A percentile compares a stretch with the other conserved stretches of the same genome.
phyloP scores from a whole-genome alignment of 2,113 vertebrate genomes.

The Nymphicus hollandicus region DNA sequence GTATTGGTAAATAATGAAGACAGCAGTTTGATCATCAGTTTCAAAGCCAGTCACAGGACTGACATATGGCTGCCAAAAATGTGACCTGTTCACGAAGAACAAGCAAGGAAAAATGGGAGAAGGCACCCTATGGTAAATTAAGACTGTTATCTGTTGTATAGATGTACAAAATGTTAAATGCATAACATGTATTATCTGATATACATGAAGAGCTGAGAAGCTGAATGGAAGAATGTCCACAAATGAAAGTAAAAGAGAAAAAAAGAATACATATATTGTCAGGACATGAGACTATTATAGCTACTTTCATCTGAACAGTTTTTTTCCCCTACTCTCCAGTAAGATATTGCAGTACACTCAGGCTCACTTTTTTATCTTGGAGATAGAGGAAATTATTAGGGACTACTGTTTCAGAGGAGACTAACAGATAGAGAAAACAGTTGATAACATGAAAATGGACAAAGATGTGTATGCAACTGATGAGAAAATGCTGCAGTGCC shows the following conservation, averaged over 20 bases:
- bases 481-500: not conserved
- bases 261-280: not conserved
- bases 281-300: not conserved
- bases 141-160: not conserved
- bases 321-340: not conserved
- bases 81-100: not conserved
- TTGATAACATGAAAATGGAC: not conserved
- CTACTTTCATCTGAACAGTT: not conserved
- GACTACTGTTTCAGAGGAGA: not conserved
- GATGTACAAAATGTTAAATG: not conserved
- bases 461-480: not conserved
- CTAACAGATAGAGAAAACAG: not conserved
- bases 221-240: not conserved
- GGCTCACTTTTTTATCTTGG: not conserved
- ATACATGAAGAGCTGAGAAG: not conserved
- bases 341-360: not conserved
- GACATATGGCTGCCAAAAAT: not conserved
- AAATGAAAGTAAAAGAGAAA: not conserved
- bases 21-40: not conserved
- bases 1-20: not conserved
- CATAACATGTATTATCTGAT: not conserved
- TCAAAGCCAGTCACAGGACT: not conserved
- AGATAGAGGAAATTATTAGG: not conserved
- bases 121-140: not conserved
- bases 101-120: not conserved